Evolutionary conservation across 2,113 vertebrate species (phyloP).

Genomic region (Ictidomys tridecemlineatus): DNA sequence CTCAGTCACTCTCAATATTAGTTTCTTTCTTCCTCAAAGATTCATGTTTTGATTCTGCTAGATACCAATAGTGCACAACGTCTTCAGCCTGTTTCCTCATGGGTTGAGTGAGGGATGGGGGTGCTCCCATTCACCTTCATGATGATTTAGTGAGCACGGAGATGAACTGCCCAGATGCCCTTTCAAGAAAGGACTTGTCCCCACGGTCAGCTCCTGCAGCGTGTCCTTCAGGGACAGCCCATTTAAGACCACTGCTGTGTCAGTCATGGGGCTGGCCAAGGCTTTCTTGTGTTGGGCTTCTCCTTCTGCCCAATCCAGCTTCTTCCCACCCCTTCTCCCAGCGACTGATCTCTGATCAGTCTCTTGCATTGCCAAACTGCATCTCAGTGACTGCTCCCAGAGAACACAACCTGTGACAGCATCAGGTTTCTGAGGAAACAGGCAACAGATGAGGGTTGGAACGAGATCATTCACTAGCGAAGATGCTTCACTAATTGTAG

Average conservation of each 20-base stretch:
- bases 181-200: neutral
- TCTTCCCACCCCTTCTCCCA: neutral
- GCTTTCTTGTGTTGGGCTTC: neutral
- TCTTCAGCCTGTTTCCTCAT: neutral
- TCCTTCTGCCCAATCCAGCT: neutral
- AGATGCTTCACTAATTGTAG: neutral
- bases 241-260: neutral
- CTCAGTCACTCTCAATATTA: neutral
- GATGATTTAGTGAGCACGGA: neutral
- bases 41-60: neutral
- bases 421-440: neutral
- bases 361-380: neutral
- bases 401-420: neutral
- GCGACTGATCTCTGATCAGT: neutral
- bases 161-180: neutral
- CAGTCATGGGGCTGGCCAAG: neutral
- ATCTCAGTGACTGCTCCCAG: neutral
- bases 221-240: neutral
- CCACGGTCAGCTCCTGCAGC: neutral
- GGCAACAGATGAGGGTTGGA: neutral
- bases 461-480: neutral
- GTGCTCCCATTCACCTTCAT: neutral
- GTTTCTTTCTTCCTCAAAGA: neutral
- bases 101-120: neutral
- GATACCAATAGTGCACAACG: neutral